Base-by-base conservation (phyloP, 2,113 vertebrate genomes). In the Puma concolor region DNA sequence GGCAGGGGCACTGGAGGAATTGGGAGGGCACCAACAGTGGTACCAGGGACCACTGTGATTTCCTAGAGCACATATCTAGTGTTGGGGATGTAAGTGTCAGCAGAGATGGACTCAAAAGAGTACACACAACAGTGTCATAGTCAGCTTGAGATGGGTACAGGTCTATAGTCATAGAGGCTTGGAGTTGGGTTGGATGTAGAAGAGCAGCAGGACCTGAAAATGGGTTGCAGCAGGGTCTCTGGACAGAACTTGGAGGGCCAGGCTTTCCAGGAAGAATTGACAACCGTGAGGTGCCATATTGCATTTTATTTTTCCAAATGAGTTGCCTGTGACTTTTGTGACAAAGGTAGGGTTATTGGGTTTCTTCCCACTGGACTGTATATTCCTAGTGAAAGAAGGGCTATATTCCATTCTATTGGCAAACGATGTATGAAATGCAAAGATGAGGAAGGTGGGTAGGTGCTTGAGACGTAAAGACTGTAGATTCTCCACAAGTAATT, bases 281-380 rank as follows among this genome's bases (percentile, higher is more conserved):
- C 5, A 83, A 21, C 3, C 0, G 0, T 6, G 19, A 89, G 19
- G 31, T 60, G n/a, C 15, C 60, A 57, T 31, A 33, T 6, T 0
- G 21, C 21, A 74, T 91, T 95, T 36, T 50, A 50, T 25, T 74
- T 60, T 41, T 86, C 10, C 31, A 57, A 64, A 25, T 41, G 25
- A 82, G 48, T 64, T 77, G 7, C 36, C 15, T 44, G 16, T 80
- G 19, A 63, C 10, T 88, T 63, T 66, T 31, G 50, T 19, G n/a
- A 41, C 21, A 84, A 90, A 44, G 19, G 17, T 74, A 2, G 1
- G 5, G 4, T 11, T 50, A 10, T n/a, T 25, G 15, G 19, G 23
- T 31, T 94, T 91, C 41, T 81, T 7, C 19, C 29, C 17, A 69
- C 2, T 74, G n/a, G 64, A 52, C 5, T 91, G 27, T 74, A 21